Evolutionary conservation across 2,113 vertebrate genomes (phyloP).

Genomic region (Xenopus laevis): DNA sequence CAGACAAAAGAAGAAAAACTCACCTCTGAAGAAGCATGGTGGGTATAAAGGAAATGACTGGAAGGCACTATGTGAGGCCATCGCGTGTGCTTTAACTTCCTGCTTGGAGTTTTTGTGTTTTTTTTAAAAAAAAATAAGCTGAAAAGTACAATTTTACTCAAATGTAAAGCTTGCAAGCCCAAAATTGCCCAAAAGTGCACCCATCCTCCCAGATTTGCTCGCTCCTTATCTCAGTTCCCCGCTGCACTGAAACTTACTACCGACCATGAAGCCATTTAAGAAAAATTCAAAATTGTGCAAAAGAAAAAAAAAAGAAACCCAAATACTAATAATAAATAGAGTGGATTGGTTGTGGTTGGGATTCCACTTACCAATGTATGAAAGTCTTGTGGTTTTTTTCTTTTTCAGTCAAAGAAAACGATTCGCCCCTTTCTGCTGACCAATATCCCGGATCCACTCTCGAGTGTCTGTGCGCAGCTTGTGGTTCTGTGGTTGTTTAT

Average conservation of each 20-base stretch:
- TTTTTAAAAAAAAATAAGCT: constrained; percentile 40
- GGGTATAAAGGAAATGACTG: constrained; percentile 83
- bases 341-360: constrained; percentile 67
- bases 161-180: constrained; percentile 63
- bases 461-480: constrained; percentile 78
- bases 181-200: constrained; percentile 41
- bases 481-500: constrained; percentile 89
- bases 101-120: constrained; percentile 48
- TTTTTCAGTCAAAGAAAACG: constrained; percentile 61
- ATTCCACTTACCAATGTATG: constrained; percentile 68
- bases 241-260: constrained; percentile 41
- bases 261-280: constrained; percentile 50
- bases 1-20: constrained; percentile 53
- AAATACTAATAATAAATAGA: constrained; percentile 40
- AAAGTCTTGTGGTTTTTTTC: constrained; percentile 69
- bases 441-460: constrained; percentile 70
- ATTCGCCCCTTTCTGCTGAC: constrained; percentile 70
- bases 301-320: constrained; percentile 47
- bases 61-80: constrained; percentile 87
- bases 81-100: constrained; percentile 64
- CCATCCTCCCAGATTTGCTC: not conserved
- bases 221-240: constrained; percentile 13
- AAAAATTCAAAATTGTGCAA: constrained; percentile 65
- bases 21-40: constrained; percentile 80
- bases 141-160: constrained; percentile 52